These are phyloP conservation scores for Cacatua alba DNA, from an alignment of 2,113 vertebrate species.

Conservation along the genomic window DNA sequence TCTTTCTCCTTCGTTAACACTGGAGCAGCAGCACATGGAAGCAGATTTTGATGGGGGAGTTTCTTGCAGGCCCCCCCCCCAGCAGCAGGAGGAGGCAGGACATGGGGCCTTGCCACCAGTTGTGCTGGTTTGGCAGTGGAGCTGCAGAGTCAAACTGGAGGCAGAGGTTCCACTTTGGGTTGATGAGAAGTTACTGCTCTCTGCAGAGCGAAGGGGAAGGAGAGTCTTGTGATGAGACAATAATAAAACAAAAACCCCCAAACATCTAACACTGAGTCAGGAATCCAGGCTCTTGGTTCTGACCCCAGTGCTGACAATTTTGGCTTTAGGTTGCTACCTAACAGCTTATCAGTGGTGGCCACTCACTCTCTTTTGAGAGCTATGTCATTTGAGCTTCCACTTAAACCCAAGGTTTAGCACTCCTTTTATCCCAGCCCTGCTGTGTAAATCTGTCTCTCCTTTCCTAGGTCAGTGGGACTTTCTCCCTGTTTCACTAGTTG, in stretches of 20 bases:
- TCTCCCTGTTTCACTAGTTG: neutral
- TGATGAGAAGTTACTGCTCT: neutral
- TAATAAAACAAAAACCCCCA: neutral
- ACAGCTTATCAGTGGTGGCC: neutral
- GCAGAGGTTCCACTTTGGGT: neutral
- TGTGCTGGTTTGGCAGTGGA: neutral
- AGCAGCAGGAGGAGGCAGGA: neutral
- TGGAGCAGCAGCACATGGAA: neutral
- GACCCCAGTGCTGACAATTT: neutral
- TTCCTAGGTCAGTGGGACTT: neutral
- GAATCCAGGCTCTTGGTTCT: neutral
- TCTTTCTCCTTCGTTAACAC: neutral
- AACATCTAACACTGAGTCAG: neutral
- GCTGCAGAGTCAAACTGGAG: conserved; percentile 1
- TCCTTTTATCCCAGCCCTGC: neutral
- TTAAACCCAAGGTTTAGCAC: neutral
- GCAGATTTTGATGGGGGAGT: neutral
- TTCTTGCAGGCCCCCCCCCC: neutral
- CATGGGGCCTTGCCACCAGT: neutral
- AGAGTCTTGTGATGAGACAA: neutral
- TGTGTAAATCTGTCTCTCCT: neutral
- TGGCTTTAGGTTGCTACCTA: neutral
- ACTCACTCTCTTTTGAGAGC: neutral
- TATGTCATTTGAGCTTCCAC: neutral
- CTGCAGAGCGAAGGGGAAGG: conserved; percentile 9